Percentiles rank a stretch among this genome's conserved stretches.
Evolutionary conservation across 2,797 vertebrate species (phyloP).

Genomic region (Taenioides sp.): DNA sequence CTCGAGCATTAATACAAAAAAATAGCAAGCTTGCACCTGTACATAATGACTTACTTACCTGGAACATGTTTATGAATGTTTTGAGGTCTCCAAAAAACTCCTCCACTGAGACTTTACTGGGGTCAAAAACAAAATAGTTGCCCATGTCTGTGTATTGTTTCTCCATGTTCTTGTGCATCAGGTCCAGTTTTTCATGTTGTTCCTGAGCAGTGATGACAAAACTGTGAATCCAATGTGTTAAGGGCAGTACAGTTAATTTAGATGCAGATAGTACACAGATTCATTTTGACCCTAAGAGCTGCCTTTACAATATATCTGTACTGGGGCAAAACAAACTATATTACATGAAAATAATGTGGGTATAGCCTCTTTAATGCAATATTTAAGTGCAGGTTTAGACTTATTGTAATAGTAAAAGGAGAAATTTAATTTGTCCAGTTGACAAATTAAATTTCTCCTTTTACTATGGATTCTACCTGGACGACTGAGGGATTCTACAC

Average conservation of each 20-base stretch:
- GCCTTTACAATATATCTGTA: too few species aligned
- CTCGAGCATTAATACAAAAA: neutral
- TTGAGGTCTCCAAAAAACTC: slow-evolving; percentile 86
- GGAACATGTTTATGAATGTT: slow-evolving; percentile 88
- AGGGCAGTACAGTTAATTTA: slow-evolving; percentile 53
- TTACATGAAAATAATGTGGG: too few species aligned
- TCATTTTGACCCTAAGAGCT: too few species aligned
- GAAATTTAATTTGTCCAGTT: too few species aligned
- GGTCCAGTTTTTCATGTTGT: slow-evolving; percentile 80
- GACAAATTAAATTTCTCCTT: too few species aligned
- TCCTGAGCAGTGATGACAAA: slow-evolving; percentile 82
- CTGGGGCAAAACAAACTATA: too few species aligned
- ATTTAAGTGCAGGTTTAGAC: neutral
- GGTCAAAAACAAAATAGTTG: slow-evolving; percentile 82
- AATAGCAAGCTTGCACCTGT: slow-evolving; percentile 11
- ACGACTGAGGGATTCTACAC: too few species aligned
- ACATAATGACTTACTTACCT: slow-evolving; percentile 60
- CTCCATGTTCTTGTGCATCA: slow-evolving; percentile 89
- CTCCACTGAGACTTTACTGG: slow-evolving; percentile 80
- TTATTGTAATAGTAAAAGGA: neutral
- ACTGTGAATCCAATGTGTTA: slow-evolving; percentile 73
- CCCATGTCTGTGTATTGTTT: slow-evolving; percentile 80
- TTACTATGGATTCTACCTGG: too few species aligned
- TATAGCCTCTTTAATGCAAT: neutral
- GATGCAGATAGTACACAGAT: too few species aligned